Conservation (phyloP, 30 jellyfish, hydroid and myxozoan species). For the Aurelia sp. region DNA sequence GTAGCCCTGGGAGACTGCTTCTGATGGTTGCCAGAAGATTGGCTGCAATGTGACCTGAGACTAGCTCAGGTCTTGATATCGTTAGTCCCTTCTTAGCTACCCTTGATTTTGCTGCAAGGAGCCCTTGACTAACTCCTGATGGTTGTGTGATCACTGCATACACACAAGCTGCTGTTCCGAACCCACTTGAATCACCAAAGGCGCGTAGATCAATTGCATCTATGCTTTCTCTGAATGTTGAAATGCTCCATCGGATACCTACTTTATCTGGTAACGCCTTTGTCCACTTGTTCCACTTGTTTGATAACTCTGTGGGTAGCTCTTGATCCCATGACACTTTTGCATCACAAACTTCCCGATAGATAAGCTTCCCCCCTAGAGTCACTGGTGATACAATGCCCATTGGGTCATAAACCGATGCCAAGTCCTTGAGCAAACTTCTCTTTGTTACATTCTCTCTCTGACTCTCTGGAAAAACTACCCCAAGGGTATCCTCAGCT, state of each 20-base stretch:
- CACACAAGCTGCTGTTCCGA: constrained; percentile 45
- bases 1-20: background rate
- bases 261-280: constrained; percentile 35
- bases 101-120: constrained; percentile 39
- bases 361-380: constrained; percentile 62
- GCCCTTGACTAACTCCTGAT: constrained; percentile 7
- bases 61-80: constrained; percentile 48
- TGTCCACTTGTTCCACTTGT: constrained; percentile 24
- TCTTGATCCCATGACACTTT: constrained; percentile 55
- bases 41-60: constrained; percentile 64
- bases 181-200: constrained; percentile 61
- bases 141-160: constrained; percentile 27
- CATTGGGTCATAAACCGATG: constrained; percentile 67
- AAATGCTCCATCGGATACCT: constrained; percentile 30
- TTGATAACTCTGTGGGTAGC: constrained; percentile 16
- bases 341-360: constrained; percentile 52
- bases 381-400: constrained; percentile 70
- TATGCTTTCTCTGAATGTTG: constrained; percentile 14
- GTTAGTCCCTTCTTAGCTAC: constrained; percentile 44
- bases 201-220: constrained; percentile 40
- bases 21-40: constrained; percentile 27
- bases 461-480: constrained; percentile 20
- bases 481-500: constrained; percentile 20
- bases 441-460: constrained; percentile 50
- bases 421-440: constrained; percentile 39